A percentile compares a stretch with the other conserved stretches of the same genome.
These are phyloP conservation scores for Meiosimyza platycephala DNA, from an alignment of 2,888 invertebrate species.

Conservation along the genomic window DNA sequence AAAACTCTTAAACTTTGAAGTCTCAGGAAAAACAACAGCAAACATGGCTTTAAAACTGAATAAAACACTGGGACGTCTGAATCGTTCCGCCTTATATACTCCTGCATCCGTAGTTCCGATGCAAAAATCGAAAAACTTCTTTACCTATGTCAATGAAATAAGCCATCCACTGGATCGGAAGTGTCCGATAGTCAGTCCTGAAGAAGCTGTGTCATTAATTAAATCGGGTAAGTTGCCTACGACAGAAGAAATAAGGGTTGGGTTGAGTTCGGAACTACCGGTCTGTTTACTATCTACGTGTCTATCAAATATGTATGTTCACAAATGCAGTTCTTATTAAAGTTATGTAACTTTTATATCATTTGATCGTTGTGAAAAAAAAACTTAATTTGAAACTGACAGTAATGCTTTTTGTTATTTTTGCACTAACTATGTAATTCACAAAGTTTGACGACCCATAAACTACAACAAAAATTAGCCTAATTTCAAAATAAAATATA, in stretches of 20 bases:
- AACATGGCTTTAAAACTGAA: conserved; percentile 50
- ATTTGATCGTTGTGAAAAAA: neutral
- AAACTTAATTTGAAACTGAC: neutral
- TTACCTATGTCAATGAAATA: conserved; percentile 83
- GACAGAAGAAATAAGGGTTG: neutral
- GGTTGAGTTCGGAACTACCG: too few relatives aligned
- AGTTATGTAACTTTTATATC: conserved; percentile 15
- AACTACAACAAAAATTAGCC: too few relatives aligned
- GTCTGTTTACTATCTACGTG: too few relatives aligned
- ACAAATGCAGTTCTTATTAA: neutral
- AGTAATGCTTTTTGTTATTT: neutral
- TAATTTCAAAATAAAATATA: too few relatives aligned
- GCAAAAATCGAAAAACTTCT: conserved; percentile 69
- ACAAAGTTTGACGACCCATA: too few relatives aligned
- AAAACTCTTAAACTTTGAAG: neutral
- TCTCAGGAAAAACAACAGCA: conserved; percentile 19
- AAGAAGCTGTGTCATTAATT: conserved; percentile 81
- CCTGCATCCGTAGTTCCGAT: conserved; percentile 37
- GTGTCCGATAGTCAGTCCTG: conserved; percentile 78
- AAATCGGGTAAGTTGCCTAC: conserved; percentile 77
- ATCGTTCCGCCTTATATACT: conserved; percentile 35
- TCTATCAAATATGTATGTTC: too few relatives aligned
- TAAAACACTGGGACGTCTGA: conserved; percentile 49
- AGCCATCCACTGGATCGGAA: conserved; percentile 81
- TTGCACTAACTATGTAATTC: too few relatives aligned